These are phyloP conservation scores for Pseudomyrmex gracilis DNA, from an alignment of 1,140 invertebrate genomes.

Conservation along the genomic window DNA sequence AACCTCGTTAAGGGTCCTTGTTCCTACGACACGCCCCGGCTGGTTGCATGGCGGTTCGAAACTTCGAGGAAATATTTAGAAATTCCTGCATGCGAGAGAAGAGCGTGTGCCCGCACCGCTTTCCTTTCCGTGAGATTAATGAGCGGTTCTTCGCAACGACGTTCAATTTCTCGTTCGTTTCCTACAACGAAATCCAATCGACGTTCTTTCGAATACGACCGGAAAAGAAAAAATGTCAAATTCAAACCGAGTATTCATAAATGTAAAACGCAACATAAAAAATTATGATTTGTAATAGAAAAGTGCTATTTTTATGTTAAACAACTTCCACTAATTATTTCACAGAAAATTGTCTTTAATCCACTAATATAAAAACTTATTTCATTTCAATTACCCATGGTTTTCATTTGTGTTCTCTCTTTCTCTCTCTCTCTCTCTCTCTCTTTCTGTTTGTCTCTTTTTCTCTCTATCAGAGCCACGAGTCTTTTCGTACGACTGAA, in stretches of 20 bases:
- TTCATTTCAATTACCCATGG: too few relatives aligned
- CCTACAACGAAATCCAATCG: slow-evolving; percentile 13
- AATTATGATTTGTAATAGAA: not conserved
- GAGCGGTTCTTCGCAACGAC: slow-evolving; percentile 25
- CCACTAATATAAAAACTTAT: too few relatives aligned
- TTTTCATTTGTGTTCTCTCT: too few relatives aligned
- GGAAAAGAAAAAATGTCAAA: not conserved
- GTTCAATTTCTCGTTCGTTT: slow-evolving; percentile 29
- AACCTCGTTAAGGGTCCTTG: slow-evolving; percentile 46
- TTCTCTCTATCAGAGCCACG: not conserved
- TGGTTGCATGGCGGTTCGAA: not conserved
- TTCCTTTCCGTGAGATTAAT: slow-evolving; percentile 53
- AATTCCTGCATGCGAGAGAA: slow-evolving; percentile 37
- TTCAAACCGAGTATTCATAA: not conserved
- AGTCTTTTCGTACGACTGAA: not conserved
- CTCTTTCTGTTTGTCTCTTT: not conserved
- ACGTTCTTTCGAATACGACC: not conserved
- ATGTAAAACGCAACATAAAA: not conserved
- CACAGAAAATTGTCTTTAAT: not conserved
- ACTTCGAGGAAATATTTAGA: slow-evolving; percentile 47
- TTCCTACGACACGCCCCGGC: slow-evolving; percentile 37
- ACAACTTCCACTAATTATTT: slow-evolving; percentile 3
- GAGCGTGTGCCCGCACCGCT: slow-evolving; percentile 11
- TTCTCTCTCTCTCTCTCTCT: not conserved
- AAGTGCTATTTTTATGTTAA: not conserved